phyloP scores from a whole-genome alignment of 2,888 invertebrate species.

The Dinocampus coccinellae region DNA sequence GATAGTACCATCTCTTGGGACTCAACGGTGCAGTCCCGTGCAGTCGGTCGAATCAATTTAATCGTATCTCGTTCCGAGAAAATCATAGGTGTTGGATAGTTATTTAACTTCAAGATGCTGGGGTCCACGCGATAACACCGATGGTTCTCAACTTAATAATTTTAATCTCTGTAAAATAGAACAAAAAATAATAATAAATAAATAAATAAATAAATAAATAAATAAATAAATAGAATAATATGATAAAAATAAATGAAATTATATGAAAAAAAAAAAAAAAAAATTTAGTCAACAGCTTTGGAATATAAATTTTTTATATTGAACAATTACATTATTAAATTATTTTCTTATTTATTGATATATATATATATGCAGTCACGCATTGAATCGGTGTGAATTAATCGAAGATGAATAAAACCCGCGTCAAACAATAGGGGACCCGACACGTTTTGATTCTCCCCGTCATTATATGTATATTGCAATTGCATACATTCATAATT shows the following conservation, averaged over 20 bases:
- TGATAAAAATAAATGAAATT: neutral
- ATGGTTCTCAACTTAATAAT: neutral
- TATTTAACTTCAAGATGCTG: constrained; percentile 58
- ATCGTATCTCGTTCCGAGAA: constrained; percentile 63
- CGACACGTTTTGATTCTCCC: constrained; percentile 41
- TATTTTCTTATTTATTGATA: constrained; percentile 3
- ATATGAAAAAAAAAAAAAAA: neutral
- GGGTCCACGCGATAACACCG: constrained; percentile 50
- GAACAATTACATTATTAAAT: neutral
- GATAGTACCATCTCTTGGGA: neutral
- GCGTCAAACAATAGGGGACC: constrained; percentile 36
- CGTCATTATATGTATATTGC: constrained; percentile 55
- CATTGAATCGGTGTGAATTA: neutral
- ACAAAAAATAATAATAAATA: neutral
- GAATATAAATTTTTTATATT: neutral
- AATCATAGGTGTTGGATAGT: constrained; percentile 63
- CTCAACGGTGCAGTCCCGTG: constrained; percentile 34
- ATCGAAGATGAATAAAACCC: constrained; percentile 30
- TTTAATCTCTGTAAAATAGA: neutral
- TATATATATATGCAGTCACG: neutral
- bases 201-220: no score
- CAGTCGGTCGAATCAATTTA: constrained; percentile 61
- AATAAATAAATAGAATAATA: neutral
- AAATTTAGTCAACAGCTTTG: neutral
- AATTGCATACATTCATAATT: constrained; percentile 57